Conservation (phyloP, 2,797 vertebrate genomes). For the Hozukius guyotensis region DNA sequence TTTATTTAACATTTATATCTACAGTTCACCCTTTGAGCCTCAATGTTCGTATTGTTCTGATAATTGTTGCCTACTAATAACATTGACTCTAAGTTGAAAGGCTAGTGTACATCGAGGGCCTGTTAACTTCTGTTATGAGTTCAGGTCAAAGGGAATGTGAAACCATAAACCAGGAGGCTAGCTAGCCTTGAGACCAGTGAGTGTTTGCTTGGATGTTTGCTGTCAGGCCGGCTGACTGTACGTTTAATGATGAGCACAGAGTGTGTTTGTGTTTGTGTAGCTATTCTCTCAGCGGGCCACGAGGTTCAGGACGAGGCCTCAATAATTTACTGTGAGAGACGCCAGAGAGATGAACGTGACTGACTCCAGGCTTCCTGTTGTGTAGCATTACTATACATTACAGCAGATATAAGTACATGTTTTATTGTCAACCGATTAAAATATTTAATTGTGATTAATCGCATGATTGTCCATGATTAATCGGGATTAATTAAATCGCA, state of each 20-base stretch:
- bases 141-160: slow-evolving; percentile 80
- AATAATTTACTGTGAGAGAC: slow-evolving; percentile 39
- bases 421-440: fast-evolving
- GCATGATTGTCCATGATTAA: too few species aligned
- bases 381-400: neutral
- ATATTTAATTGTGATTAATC: too few species aligned
- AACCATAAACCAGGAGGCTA: slow-evolving; percentile 67
- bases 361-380: neutral
- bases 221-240: slow-evolving; percentile 33
- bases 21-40: too few species aligned
- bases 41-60: too few species aligned
- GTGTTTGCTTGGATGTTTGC: slow-evolving; percentile 63
- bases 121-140: slow-evolving; percentile 30
- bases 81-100: fast-evolving
- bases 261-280: slow-evolving; percentile 36
- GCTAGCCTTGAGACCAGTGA: slow-evolving; percentile 46
- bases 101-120: too few species aligned
- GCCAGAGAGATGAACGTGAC: slow-evolving; percentile 6
- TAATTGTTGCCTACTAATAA: too few species aligned
- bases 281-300: slow-evolving; percentile 24
- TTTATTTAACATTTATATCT: too few species aligned
- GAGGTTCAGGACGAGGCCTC: slow-evolving; percentile 27
- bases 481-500: too few species aligned
- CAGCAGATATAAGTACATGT: neutral
- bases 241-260: slow-evolving; percentile 31